Conservation (phyloP, 2,888 invertebrate genomes). For the Parnassius glacialis region DNA sequence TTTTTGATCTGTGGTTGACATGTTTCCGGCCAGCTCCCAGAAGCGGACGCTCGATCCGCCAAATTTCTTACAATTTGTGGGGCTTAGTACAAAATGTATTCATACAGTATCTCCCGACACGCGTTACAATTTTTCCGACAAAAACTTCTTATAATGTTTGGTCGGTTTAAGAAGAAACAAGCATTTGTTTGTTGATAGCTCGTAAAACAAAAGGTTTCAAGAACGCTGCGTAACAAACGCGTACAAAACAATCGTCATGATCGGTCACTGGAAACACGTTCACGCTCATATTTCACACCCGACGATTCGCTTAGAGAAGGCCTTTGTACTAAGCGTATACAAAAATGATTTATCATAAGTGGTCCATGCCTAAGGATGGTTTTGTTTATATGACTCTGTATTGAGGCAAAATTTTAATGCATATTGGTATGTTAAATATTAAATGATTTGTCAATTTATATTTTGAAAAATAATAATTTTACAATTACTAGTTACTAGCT, state of each 20-base stretch:
- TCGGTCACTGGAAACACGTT: constrained; percentile 16
- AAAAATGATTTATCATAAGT: constrained; percentile 23
- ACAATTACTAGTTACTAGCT: too few species aligned
- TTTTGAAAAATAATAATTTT: too few species aligned
- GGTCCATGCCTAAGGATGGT: constrained; percentile 4
- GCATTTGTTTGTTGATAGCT: constrained; percentile 10
- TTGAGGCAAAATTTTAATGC: not conserved
- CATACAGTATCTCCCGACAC: not conserved
- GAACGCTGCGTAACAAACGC: constrained; percentile 12
- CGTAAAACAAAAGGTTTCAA: constrained; percentile 9
- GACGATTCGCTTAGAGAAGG: constrained; percentile 21
- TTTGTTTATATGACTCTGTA: constrained; percentile 6
- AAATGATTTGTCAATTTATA: too few species aligned
- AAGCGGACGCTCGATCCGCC: too few species aligned
- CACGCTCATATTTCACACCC: constrained; percentile 22
- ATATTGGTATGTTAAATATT: too few species aligned
- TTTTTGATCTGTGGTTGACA: too few species aligned
- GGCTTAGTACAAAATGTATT: not conserved
- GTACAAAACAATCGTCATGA: constrained; percentile 12
- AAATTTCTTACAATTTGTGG: too few species aligned
- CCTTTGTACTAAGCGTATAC: constrained; percentile 19
- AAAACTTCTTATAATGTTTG: too few species aligned
- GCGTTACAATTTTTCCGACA: not conserved
- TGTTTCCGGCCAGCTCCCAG: too few species aligned
- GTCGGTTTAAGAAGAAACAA: not conserved